Percentiles rank a stretch among this genome's conserved stretches.
phyloP scores from a whole-genome alignment of 2,113 vertebrate species.

The Dryoscopus gambensis region DNA sequence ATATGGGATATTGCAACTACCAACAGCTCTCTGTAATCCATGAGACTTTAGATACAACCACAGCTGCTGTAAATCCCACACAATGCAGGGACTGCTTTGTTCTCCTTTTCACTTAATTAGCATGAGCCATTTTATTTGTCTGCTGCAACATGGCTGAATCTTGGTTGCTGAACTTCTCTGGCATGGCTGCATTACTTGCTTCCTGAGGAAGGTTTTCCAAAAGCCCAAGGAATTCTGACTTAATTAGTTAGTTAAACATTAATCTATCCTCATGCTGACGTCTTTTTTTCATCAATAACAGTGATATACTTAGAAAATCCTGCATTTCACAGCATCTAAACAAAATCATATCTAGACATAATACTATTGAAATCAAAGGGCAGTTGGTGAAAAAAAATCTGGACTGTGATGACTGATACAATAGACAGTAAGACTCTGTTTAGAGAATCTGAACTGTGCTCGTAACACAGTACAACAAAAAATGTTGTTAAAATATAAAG shows the following conservation, averaged over 20 bases:
- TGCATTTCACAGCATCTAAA: neutral
- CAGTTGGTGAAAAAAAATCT: neutral
- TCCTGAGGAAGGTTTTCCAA: neutral
- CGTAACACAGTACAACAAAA: neutral
- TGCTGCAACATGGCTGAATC: neutral
- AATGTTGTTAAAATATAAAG: neutral
- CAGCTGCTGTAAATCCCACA: neutral
- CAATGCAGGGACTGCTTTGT: neutral
- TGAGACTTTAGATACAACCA: neutral
- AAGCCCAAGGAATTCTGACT: neutral
- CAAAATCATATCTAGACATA: neutral
- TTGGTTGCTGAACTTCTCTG: neutral
- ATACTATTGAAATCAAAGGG: neutral
- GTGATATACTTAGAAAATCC: neutral
- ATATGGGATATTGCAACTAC: neutral
- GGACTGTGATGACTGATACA: neutral
- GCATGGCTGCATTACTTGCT: neutral
- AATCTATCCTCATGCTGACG: accelerated
- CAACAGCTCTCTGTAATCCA: neutral
- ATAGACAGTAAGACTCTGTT: neutral
- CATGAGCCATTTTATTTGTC: neutral
- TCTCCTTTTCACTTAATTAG: neutral
- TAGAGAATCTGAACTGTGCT: neutral
- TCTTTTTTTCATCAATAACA: neutral
- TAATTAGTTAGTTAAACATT: neutral